These are phyloP conservation scores for Chromoteleia sp. DNA, from an alignment of 2,888 invertebrate genomes.

Conservation along the genomic window DNA sequence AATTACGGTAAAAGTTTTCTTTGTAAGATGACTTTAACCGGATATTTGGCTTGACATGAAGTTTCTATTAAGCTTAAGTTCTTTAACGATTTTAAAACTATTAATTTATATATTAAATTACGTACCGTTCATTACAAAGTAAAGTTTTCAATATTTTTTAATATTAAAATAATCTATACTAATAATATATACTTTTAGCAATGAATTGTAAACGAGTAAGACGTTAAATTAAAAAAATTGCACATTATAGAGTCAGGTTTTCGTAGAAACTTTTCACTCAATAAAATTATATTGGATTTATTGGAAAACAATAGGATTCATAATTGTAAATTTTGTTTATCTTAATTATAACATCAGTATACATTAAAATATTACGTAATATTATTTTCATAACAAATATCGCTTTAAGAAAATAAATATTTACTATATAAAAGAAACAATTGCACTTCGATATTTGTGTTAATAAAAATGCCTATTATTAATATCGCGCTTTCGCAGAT, in stretches of 20 bases:
- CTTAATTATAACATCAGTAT: too few species aligned
- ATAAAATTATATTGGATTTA: neutral
- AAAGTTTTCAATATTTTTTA: neutral
- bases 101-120: neutral
- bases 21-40: conserved; percentile 10
- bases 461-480: conserved; percentile 16
- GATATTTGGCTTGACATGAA: conserved; percentile 11
- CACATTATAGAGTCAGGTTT: neutral
- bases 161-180: neutral
- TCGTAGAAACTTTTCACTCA: neutral
- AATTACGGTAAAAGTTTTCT: conserved; percentile 13
- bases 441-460: too few species aligned
- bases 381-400: neutral
- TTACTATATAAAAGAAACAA: too few species aligned
- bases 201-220: too few species aligned
- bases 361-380: neutral
- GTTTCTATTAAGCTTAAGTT: neutral
- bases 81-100: conserved; percentile 9
- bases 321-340: neutral
- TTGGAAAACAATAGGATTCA: neutral
- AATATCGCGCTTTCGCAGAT: neutral
- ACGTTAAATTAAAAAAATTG: conserved; percentile 7
- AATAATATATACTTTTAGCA: too few species aligned
- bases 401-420: too few species aligned
- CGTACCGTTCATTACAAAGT: too few species aligned